phyloP scores from a whole-genome alignment of 2,888 invertebrate genomes.

The Lucinisca nassula region DNA sequence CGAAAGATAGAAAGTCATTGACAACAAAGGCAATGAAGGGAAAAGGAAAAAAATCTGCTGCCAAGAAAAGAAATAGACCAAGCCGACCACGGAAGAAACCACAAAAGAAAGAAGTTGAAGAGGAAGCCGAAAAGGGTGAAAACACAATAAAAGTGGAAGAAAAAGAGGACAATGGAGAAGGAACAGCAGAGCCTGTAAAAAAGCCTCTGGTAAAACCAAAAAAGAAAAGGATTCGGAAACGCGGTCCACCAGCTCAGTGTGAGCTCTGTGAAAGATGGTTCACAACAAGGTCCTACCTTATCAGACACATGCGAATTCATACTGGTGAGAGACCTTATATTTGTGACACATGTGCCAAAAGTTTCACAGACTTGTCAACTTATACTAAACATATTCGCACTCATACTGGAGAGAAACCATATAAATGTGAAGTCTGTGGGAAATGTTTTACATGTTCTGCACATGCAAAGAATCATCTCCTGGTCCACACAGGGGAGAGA shows the following conservation, averaged over 20 bases:
- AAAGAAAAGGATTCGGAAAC: not conserved
- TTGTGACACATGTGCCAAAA: slow-evolving; percentile 38
- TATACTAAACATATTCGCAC: slow-evolving; percentile 25
- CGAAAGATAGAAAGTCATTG: not conserved
- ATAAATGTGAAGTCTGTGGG: slow-evolving; percentile 18
- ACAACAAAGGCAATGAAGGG: not conserved
- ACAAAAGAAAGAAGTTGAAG: too few species aligned
- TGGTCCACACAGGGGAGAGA: not conserved
- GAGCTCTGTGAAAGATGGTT: slow-evolving; percentile 12
- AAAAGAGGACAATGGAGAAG: too few species aligned
- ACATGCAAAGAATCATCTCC: not conserved
- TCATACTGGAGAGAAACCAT: slow-evolving; percentile 42
- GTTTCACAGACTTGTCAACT: slow-evolving; percentile 10
- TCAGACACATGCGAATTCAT: slow-evolving; percentile 34
- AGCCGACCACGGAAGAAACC: too few species aligned
- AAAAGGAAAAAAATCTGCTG: not conserved
- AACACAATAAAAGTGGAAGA: too few species aligned
- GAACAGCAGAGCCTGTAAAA: too few species aligned
- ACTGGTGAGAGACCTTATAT: slow-evolving; percentile 44
- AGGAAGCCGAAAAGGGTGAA: too few species aligned
- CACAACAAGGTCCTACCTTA: slow-evolving; percentile 1
- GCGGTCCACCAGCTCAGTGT: too few species aligned
- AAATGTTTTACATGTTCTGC: not conserved
- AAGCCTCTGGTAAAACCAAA: too few species aligned
- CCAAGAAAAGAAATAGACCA: not conserved